Percentiles rank a stretch among this genome's conserved stretches.
Conservation (phyloP, 2,113 vertebrate genomes). For the Cyprinodon tularosa region DNA sequence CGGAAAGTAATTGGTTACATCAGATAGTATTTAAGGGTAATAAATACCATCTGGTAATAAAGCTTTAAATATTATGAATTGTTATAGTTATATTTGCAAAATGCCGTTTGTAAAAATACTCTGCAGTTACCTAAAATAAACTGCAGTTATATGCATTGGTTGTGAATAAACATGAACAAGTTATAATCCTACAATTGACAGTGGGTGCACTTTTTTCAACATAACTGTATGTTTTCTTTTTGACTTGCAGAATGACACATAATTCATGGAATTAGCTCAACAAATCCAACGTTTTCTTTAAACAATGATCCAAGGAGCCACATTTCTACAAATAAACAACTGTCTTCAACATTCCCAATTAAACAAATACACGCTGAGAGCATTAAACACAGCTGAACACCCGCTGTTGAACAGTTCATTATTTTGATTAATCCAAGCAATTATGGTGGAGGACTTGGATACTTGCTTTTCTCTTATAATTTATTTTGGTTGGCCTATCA, state of each 20-base stretch:
- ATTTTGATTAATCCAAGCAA: slow-evolving; percentile 65
- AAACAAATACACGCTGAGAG: slow-evolving; percentile 52
- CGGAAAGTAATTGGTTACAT: too few species aligned
- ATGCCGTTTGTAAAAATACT: too few species aligned
- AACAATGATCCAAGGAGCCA: not conserved
- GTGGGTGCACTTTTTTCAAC: not conserved
- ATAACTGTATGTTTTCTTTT: not conserved
- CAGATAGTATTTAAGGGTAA: too few species aligned
- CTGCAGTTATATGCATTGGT: too few species aligned
- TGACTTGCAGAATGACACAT: not conserved
- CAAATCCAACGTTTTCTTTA: not conserved
- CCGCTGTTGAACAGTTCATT: slow-evolving; percentile 39
- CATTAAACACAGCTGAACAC: slow-evolving; percentile 39
- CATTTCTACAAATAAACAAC: slow-evolving; percentile 29
- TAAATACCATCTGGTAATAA: too few species aligned
- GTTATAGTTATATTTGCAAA: too few species aligned
- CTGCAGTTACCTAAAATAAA: too few species aligned
- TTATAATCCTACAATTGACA: not conserved
- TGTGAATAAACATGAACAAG: too few species aligned
- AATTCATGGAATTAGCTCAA: not conserved
- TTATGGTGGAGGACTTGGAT: slow-evolving; percentile 43
- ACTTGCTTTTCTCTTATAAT: slow-evolving; percentile 48
- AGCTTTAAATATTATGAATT: too few species aligned
- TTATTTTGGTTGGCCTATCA: slow-evolving; percentile 61
- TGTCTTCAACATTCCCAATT: slow-evolving; percentile 28